Conservation (phyloP, 2,888 invertebrate genomes). For the Argyresthia goedartella region DNA sequence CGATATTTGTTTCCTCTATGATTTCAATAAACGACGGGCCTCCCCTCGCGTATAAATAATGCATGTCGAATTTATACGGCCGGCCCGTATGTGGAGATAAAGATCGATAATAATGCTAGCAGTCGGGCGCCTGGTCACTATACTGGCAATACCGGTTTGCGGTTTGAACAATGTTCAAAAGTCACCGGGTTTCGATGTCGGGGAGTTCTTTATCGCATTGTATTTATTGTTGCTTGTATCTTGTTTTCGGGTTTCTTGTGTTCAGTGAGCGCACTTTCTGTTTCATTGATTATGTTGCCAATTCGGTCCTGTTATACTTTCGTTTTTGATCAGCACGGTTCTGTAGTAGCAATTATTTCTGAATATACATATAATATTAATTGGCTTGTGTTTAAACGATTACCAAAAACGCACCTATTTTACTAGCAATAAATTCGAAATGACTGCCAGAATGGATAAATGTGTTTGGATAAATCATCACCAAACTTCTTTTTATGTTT, state of each 20-base stretch:
- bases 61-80: constrained; percentile 47
- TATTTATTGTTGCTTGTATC: not conserved
- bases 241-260: not conserved
- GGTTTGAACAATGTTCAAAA: not conserved
- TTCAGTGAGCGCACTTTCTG: not conserved
- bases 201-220: not conserved
- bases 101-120: constrained; percentile 35
- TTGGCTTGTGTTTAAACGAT: too few species aligned
- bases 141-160: not conserved
- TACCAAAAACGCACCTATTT: too few species aligned
- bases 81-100: constrained; percentile 20
- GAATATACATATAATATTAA: not conserved
- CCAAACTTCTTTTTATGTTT: too few species aligned
- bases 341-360: not conserved
- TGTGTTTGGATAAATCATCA: too few species aligned
- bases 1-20: constrained; percentile 41
- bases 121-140: not conserved
- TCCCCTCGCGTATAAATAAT: constrained; percentile 60
- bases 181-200: not conserved
- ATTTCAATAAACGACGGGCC: constrained; percentile 51
- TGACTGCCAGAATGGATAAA: too few species aligned
- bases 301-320: not conserved
- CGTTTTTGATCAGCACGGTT: not conserved
- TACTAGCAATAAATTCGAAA: too few species aligned
- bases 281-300: not conserved